Conservation (phyloP, 2,888 invertebrate species). For the Dynastes hyllus region DNA sequence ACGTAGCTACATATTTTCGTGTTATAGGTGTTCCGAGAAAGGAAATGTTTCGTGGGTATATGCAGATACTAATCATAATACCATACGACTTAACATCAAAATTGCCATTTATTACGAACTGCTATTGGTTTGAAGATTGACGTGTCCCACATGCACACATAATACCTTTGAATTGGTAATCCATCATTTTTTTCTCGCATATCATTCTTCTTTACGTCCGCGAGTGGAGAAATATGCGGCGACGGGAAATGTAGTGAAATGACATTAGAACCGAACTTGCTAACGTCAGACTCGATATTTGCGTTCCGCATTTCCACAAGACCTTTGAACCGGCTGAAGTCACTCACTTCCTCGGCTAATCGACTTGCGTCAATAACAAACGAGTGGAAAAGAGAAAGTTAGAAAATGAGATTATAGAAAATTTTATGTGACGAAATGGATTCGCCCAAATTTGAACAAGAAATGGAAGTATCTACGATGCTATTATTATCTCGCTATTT, state of each 20-base stretch:
- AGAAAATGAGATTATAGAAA: constrained; percentile 27
- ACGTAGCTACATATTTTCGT: constrained; percentile 6
- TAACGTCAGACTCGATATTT: constrained; percentile 41
- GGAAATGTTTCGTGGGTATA: constrained; percentile 18
- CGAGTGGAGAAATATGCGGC: constrained; percentile 6
- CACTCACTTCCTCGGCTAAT: constrained; percentile 32
- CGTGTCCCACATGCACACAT: constrained; percentile 44
- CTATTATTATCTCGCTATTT: neutral
- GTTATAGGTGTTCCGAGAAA: neutral
- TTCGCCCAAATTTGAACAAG: constrained; percentile 31
- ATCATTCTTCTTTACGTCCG: constrained; percentile 43
- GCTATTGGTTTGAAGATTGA: constrained; percentile 42
- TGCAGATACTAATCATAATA: neutral
- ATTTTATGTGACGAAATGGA: constrained; percentile 19
- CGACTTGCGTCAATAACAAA: constrained; percentile 14
- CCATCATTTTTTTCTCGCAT: constrained; percentile 45
- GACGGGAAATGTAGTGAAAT: constrained; percentile 44
- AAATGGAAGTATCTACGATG: constrained; percentile 25
- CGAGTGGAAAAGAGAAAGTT: constrained; percentile 15
- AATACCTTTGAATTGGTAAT: constrained; percentile 46
- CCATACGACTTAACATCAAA: constrained; percentile 32
- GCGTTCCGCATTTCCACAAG: constrained; percentile 35
- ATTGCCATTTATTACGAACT: constrained; percentile 41
- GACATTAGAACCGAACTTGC: constrained; percentile 41
- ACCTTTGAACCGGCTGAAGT: constrained; percentile 35